These are phyloP conservation scores for Drosophila sproati DNA, from an alignment of 1,140 invertebrate genomes.

Conservation along the genomic window DNA sequence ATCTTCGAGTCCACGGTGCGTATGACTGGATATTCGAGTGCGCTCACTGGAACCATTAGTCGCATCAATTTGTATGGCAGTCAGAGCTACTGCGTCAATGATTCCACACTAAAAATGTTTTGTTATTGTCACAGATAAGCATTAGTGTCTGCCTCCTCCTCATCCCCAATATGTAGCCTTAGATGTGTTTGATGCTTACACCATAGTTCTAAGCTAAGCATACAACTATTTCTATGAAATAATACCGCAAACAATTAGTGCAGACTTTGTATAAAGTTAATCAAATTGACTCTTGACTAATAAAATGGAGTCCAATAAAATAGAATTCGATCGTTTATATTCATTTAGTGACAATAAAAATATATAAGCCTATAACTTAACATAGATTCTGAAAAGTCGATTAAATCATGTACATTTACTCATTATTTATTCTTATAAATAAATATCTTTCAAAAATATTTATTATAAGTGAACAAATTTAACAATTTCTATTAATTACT, in stretches of 20 bases:
- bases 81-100: slow-evolving; percentile 91
- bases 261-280: slow-evolving; percentile 28
- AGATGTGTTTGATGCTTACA: slow-evolving; percentile 3
- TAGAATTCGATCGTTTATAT: slow-evolving; percentile 7
- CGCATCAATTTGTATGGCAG: slow-evolving; percentile 92
- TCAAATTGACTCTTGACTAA: neutral
- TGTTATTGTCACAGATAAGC: slow-evolving; percentile 88
- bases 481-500: neutral
- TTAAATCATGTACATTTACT: too few relatives aligned
- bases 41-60: slow-evolving; percentile 89
- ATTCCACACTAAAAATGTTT: slow-evolving; percentile 91
- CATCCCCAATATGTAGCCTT: slow-evolving; percentile 33
- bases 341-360: slow-evolving; percentile 44
- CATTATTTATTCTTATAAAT: neutral
- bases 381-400: too few relatives aligned
- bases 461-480: too few relatives aligned
- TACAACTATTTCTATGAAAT: slow-evolving; percentile 55
- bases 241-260: neutral
- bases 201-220: slow-evolving; percentile 6
- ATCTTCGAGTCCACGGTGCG: slow-evolving; percentile 91
- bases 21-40: slow-evolving; percentile 84
- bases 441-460: neutral
- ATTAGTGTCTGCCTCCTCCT: neutral
- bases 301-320: neutral
- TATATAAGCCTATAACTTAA: neutral